Conservation (phyloP, 2,113 vertebrate species). For the Genyomyrus donnyi region DNA sequence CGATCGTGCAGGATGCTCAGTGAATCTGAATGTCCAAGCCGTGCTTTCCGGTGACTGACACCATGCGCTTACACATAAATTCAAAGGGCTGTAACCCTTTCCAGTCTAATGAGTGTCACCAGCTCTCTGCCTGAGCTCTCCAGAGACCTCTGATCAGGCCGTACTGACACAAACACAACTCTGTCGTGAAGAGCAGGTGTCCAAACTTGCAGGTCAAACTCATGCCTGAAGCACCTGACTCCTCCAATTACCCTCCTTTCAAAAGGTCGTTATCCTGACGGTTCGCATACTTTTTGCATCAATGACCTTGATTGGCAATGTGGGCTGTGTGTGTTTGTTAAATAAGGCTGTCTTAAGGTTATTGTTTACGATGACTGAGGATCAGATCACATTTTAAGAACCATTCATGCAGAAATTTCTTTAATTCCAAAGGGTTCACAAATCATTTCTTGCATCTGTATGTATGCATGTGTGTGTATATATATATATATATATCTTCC, state of each 20-base stretch:
- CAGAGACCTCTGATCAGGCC: not conserved
- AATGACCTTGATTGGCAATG: not conserved
- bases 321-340: not conserved
- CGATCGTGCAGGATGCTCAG: slow-evolving; percentile 79
- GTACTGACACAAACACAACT: not conserved
- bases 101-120: not conserved
- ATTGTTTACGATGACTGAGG: not conserved
- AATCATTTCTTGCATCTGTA: not conserved
- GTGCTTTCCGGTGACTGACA: slow-evolving; percentile 97
- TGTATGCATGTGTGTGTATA: not conserved
- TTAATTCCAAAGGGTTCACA: not conserved
- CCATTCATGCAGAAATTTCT: not conserved
- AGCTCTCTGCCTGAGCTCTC: not conserved
- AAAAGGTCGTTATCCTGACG: not conserved
- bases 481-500: not conserved
- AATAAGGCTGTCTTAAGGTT: not conserved
- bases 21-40: slow-evolving; percentile 95
- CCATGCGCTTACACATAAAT: slow-evolving; percentile 87
- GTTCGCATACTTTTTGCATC: not conserved
- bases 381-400: not conserved
- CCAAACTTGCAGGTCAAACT: not conserved
- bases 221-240: not conserved
- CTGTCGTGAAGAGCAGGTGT: not conserved
- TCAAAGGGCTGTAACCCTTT: slow-evolving; percentile 63
- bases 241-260: not conserved